Base-by-base conservation (phyloP, 2,797 vertebrate species). In the Pseudochaenichthys georgianus region DNA sequence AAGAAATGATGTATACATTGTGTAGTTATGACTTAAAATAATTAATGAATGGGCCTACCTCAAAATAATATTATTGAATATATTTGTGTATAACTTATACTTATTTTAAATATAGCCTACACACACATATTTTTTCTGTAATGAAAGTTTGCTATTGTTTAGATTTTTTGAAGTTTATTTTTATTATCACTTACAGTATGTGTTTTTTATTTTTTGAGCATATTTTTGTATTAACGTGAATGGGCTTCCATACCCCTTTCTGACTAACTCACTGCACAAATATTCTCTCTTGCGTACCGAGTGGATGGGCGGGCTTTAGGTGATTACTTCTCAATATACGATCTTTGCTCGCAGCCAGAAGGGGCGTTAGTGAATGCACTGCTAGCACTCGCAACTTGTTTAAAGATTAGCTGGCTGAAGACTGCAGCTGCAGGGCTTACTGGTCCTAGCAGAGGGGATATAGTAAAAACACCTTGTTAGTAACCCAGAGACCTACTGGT, bases 361-460 rank as follows among this genome's bases (percentile, higher is more conserved):
- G 89, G 81, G 80, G 91, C 88, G 93, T 87, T 88, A 48, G 47
- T 11, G 46, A 55, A 8, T 9, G 21, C 73, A 34, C 13, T 66
- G 70, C 34, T 38, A 11, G n/a, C 62, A 21, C 2, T 41, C 42
- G n/a, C 41, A n/a, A 72, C 70, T 51, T 11, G 71, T 70, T 66
- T 80, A 83, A 52, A 45, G 53, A 73, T 69, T 58, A 75, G 77
- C 17, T 6, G 21, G 15, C 9, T 52, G 64, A 15, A 17, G 38
- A 2, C 23, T 12, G 45, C 28, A 23, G 59, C 45, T 5, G 62
- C 6, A 2, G 4, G 62, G 16, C 53, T 19, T 28, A 4, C 58
- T 8, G 51, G 10, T 13, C 0, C 60, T 7, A 12, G 10, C 38
- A 19, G 52, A 47, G n/a, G 15, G 6, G 17, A 0, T 15, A 13